Evolutionary conservation across 2,797 vertebrate species (phyloP), one percentile per base, ranked within the genome.

Genomic region (Lepilemur ruficaudatus): DNA sequence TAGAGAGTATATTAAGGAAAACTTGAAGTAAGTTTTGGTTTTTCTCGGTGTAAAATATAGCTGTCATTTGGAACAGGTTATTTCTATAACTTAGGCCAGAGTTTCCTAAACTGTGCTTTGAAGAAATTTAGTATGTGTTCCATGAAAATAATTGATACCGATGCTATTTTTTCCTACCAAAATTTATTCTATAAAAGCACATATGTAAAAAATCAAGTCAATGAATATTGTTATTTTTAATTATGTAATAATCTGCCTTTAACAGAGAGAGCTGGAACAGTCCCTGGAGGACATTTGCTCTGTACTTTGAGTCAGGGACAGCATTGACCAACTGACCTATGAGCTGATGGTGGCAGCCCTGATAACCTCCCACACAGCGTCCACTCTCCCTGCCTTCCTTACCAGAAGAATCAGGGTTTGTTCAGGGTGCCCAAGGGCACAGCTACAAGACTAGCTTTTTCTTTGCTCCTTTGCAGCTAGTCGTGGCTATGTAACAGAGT

Each of bases 121-220:
- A 89, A 96, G 65, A 94, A 89, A 89, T 69, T 43, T 83, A 57
- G 67, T 59, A 72, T 17, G 7, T 81, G 23, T 70, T 69, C 35
- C 30, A 55, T 48, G 7, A 48, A 92, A 93, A 92, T 63, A 82
- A 86, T n/a, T 81, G 52, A 90, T 69, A 10, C 35, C 17, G n/a
- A 76, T 80, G 20, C 23, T 83, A 28, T 30, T 84, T 93, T 81
- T 73, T 83, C 41, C 48, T 80, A 91, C 63, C 41, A 88, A 95
- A 73, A 79, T 84, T 90, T 95, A 57, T 84, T 95, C n/a, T 73
- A 84, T 89, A 88, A 69, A 93, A 75, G 57, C 30, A 80, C 20
- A 28, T 52, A 11, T 52, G 9, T 50, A 32, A 79, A 85, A 91
- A 89, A 48, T 72, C 2, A 35, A 73, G 13, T 59, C 41, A 94